Evolutionary conservation across 1,140 invertebrate genomes (phyloP).

Genomic region (Epicauta chinensis): DNA sequence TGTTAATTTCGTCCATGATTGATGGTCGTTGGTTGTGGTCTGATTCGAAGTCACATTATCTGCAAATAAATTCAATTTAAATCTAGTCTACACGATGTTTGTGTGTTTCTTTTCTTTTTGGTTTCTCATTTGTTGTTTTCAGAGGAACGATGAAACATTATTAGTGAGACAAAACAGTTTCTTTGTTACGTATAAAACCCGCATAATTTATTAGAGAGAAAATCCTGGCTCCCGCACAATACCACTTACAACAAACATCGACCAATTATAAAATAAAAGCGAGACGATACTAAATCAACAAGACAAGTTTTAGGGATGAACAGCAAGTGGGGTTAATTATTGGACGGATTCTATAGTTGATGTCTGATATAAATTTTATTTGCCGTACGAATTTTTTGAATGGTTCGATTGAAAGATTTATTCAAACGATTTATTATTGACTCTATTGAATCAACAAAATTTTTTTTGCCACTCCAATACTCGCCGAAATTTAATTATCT

Average conservation of each 20-base stretch:
- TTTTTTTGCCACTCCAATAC: too few relatives aligned
- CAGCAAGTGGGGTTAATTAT: not conserved
- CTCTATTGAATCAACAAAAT: not conserved
- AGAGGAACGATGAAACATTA: conserved; percentile 10
- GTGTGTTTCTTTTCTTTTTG: conserved; percentile 4
- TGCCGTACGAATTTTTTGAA: too few relatives aligned
- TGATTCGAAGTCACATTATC: conserved; percentile 4
- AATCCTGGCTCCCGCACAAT: conserved; percentile 19
- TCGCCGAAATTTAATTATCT: too few relatives aligned
- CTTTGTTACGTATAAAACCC: conserved; percentile 16
- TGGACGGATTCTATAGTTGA: not conserved
- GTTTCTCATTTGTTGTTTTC: conserved; percentile 7
- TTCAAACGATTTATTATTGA: conserved; percentile 7
- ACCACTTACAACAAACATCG: conserved; percentile 10
- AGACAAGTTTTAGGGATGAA: conserved; percentile 10
- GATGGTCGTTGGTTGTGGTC: not conserved
- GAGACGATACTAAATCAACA: conserved; percentile 17
- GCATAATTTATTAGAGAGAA: conserved; percentile 14
- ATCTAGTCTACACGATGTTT: conserved; percentile 1
- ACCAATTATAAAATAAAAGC: conserved; percentile 15
- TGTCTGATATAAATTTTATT: not conserved
- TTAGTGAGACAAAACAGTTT: conserved; percentile 17
- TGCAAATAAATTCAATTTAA: not conserved
- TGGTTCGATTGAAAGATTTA: not conserved
- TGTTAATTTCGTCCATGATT: conserved; percentile 5